Base-by-base conservation (phyloP, 2,797 vertebrate species). In the Propithecus deckenii region DNA sequence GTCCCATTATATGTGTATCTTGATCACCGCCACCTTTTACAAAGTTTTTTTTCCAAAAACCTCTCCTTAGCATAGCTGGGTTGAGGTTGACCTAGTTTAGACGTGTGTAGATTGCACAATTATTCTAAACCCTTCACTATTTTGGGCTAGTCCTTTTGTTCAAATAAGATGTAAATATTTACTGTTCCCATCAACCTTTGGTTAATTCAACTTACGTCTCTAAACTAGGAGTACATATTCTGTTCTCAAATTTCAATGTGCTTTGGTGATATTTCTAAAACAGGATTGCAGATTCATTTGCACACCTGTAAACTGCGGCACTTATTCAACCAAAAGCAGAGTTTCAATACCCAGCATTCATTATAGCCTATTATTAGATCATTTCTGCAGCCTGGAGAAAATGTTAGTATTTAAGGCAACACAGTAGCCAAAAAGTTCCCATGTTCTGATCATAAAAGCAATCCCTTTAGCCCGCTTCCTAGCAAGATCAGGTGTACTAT, bases 371-470 rank as follows among this genome's bases (percentile, higher is more conserved):
- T 4, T 67, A 83, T 65, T 87, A 92, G 30, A 63, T 80, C 35
- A 10, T 80, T 91, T 94, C 91, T 96, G 14, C 83, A 97, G 97
- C 97, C 98, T 92, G 79, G 91, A 97, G 96, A 97, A 97, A 74
- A 97, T 74, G 96, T 96, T 69, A 96, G 95, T 97, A 97, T 94
- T 95, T 97, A 97, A 98, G 90, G 76, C 97, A 95, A 96, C n/a
- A 52, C 59, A 95, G 12, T 32, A 86, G 84, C 96, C 96, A 83
- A 30, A 91, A 43, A 59, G 87, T 89, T 87, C 95, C 88, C 94
- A 93, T 67, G 83, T 25, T 89, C 71, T 59, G 88, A 78, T 75
- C 95, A 96, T 74, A 93, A 80, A 88, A 95, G 65, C 32, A 97
- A 96, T 59, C 80, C 96, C 95, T 80, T 72, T 20, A 91, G 96